These are phyloP conservation scores for Strix occidentalis DNA, from an alignment of 2,797 vertebrate species.

Conservation along the genomic window DNA sequence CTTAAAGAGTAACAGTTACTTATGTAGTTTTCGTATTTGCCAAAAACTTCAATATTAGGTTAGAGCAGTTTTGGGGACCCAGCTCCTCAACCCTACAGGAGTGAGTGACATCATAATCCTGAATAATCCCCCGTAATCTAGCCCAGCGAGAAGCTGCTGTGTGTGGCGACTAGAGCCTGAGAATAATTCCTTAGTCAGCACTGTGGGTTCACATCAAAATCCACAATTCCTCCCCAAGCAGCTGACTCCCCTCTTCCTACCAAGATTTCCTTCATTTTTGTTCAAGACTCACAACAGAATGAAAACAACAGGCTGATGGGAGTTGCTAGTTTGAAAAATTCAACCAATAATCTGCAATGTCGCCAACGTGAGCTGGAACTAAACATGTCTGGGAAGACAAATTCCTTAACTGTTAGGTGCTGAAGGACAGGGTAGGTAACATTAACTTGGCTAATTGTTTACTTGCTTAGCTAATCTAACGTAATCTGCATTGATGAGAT, in stretches of 20 bases:
- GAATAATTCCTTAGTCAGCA: neutral
- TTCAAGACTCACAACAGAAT: neutral
- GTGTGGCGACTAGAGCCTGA: accelerated
- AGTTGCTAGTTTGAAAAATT: neutral
- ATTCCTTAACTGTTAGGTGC: neutral
- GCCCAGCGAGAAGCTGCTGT: neutral
- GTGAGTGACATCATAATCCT: neutral
- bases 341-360: neutral
- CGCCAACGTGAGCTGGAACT: neutral
- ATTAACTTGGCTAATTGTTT: slow-evolving; percentile 67
- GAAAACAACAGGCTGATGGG: neutral
- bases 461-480: slow-evolving; percentile 64
- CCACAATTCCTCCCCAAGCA: neutral
- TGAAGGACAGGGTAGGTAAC: slow-evolving; percentile 69
- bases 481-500: slow-evolving; percentile 66
- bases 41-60: neutral
- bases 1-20: neutral
- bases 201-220: neutral
- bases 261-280: neutral
- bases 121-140: accelerated
- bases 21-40: neutral
- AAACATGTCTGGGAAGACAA: slow-evolving; percentile 5
- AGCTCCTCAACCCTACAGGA: neutral
- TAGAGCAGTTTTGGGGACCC: neutral
- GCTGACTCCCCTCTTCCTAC: neutral